Conservation (phyloP, 2,113 vertebrate genomes). For the Danio rerio region DNA sequence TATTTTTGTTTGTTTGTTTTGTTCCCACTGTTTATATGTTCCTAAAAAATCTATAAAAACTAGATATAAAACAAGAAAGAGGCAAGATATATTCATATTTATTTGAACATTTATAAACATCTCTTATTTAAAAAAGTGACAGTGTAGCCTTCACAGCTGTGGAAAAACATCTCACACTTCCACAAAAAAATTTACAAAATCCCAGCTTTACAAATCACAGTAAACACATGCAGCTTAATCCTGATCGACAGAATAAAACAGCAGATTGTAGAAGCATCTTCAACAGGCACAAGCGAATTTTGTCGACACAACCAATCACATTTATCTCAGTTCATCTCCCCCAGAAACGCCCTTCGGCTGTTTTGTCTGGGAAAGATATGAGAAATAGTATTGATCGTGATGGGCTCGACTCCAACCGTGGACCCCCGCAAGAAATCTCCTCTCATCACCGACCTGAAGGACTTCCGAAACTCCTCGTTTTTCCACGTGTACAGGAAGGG, state of each 20-base stretch:
- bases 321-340: constrained; percentile 51
- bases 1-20: too few relatives aligned
- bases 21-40: not conserved
- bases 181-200: constrained; percentile 15
- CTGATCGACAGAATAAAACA: constrained; percentile 18
- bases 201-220: constrained; percentile 35
- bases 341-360: constrained; percentile 57
- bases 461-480: constrained; percentile 87
- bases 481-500: constrained; percentile 88
- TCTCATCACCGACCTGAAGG: constrained; percentile 79
- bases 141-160: constrained; percentile 14
- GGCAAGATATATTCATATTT: constrained; percentile 11
- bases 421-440: constrained; percentile 60
- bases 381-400: constrained; percentile 55
- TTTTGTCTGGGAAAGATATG: constrained; percentile 61
- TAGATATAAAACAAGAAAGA: not conserved
- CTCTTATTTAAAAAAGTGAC: constrained; percentile 41
- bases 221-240: constrained; percentile 19
- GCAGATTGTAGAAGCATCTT: constrained; percentile 18
- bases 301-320: not conserved
- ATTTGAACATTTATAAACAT: constrained; percentile 44
- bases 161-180: constrained; percentile 36
- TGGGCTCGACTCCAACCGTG: constrained; percentile 58
- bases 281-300: not conserved
- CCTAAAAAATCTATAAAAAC: too few relatives aligned